These are phyloP conservation scores for Athetis lepigone DNA, from an alignment of 2,888 invertebrate genomes.

Conservation along the genomic window DNA sequence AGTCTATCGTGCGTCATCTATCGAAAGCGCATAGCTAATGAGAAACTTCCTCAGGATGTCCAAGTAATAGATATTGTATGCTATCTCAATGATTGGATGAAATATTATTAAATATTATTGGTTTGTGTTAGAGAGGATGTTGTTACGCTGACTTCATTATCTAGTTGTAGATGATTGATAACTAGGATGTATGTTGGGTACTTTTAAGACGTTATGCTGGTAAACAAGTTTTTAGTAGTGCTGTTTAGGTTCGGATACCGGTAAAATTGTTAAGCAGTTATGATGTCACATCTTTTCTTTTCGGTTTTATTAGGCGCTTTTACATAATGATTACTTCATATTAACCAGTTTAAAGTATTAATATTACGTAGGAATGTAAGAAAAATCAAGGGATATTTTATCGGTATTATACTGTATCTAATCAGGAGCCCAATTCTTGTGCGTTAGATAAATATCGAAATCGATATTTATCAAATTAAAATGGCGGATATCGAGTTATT, in stretches of 20 bases:
- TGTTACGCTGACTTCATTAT: constrained; percentile 15
- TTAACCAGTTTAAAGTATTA: too few relatives aligned
- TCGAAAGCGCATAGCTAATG: constrained; percentile 17
- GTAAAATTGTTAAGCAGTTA: too few relatives aligned
- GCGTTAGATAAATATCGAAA: too few relatives aligned
- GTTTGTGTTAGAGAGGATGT: constrained; percentile 3
- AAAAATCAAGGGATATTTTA: too few relatives aligned
- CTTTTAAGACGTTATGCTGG: constrained; percentile 9
- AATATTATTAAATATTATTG: constrained; percentile 28
- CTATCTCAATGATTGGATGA: constrained; percentile 15
- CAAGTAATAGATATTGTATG: constrained; percentile 6
- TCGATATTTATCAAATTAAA: too few relatives aligned
- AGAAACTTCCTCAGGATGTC: constrained; percentile 27
- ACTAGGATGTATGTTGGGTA: background rate
- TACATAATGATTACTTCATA: too few relatives aligned
- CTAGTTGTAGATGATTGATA: constrained; percentile 15
- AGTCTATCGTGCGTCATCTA: constrained; percentile 12
- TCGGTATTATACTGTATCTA: too few relatives aligned
- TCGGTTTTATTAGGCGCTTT: too few relatives aligned
- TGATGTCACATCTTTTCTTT: too few relatives aligned
- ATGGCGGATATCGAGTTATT: too few relatives aligned
- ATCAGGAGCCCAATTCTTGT: too few relatives aligned
- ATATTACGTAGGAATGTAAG: too few relatives aligned
- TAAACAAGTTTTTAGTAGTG: background rate
- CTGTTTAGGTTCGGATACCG: background rate